Conservation (phyloP, 2,113 vertebrate species). For the Poeciliopsis prolifica region DNA sequence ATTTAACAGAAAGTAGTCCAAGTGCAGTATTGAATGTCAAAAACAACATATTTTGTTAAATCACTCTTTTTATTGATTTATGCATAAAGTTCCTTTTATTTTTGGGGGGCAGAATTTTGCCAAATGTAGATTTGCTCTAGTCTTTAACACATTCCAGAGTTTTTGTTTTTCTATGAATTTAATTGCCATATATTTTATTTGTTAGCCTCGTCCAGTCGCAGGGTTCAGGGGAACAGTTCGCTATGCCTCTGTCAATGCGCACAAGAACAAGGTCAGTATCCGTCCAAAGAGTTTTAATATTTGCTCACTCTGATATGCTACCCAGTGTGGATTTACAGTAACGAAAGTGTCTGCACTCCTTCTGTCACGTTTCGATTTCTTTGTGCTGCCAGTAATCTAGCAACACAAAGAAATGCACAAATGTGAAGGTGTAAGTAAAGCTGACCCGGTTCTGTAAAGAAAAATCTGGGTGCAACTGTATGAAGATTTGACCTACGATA, state of each 20-base stretch:
- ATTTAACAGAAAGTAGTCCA: neutral
- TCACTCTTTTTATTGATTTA: too few relatives aligned
- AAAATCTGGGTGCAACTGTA: too few relatives aligned
- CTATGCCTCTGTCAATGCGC: constrained; percentile 96
- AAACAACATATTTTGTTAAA: neutral
- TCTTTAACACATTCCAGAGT: neutral
- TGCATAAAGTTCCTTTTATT: too few relatives aligned
- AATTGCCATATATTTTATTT: constrained; percentile 34
- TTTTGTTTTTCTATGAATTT: neutral
- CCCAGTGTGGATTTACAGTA: neutral
- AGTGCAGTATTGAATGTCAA: neutral
- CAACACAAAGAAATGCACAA: neutral
- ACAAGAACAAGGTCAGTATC: constrained; percentile 92
- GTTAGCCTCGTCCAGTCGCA: constrained; percentile 92
- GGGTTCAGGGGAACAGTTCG: constrained; percentile 97
- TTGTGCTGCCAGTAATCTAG: neutral
- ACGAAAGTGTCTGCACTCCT: neutral
- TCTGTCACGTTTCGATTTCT: neutral
- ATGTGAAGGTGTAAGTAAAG: neutral
- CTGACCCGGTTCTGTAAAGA: too few relatives aligned
- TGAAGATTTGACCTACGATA: neutral
- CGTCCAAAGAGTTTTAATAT: too few relatives aligned
- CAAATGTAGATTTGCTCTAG: too few relatives aligned
- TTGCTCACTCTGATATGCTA: neutral
- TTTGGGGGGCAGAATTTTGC: too few relatives aligned